phyloP scores from a whole-genome alignment of 2,888 invertebrate genomes.

The Tiliacea citrago region DNA sequence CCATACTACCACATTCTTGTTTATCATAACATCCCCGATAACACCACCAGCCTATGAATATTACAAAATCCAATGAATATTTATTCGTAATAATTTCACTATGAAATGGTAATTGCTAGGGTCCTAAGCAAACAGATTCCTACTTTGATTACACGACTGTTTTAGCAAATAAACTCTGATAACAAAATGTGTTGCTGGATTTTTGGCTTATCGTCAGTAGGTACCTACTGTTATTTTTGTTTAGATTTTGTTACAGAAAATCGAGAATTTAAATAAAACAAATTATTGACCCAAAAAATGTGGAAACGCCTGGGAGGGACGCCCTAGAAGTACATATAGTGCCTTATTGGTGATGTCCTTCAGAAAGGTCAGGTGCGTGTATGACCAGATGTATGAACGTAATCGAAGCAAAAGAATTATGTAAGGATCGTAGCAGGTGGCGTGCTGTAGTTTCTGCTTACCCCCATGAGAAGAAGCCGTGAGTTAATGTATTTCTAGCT shows the following conservation, averaged over 20 bases:
- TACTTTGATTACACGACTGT: conserved; percentile 62
- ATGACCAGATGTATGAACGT: no score
- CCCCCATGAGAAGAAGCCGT: no score
- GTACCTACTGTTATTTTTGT: background rate
- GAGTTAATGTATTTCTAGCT: no score
- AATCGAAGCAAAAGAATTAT: no score
- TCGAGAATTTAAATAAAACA: background rate
- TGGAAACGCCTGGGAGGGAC: no score
- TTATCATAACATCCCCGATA: conserved; percentile 40
- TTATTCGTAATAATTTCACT: conserved; percentile 64
- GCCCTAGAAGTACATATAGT: no score
- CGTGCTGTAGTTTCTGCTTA: no score
- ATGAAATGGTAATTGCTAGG: conserved; percentile 64
- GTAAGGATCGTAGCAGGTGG: no score
- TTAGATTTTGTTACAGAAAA: background rate
- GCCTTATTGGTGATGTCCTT: no score
- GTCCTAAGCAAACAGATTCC: conserved; percentile 64
- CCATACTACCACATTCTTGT: background rate
- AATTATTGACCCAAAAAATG: background rate
- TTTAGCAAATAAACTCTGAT: conserved; percentile 49
- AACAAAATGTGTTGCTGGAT: conserved; percentile 35
- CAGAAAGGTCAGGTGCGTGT: no score
- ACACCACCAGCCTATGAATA: conserved; percentile 52
- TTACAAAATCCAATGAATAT: conserved; percentile 65
- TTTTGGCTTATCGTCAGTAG: conserved; percentile 22